These are phyloP conservation scores for Dioctria rufipes DNA, from an alignment of 2,888 invertebrate species.

Conservation along the genomic window DNA sequence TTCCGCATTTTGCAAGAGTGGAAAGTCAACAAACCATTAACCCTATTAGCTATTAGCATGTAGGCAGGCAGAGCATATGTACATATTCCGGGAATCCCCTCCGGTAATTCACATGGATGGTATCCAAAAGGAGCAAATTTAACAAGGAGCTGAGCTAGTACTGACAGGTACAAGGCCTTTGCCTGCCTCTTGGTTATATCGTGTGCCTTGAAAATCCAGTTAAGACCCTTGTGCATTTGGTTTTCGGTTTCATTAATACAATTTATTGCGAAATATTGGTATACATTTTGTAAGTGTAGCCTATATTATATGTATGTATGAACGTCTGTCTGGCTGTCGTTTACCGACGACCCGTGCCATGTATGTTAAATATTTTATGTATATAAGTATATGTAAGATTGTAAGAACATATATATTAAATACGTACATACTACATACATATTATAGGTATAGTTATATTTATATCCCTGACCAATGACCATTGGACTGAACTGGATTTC, in stretches of 20 bases:
- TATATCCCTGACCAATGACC: constrained; percentile 2
- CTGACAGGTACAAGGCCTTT: constrained; percentile 33
- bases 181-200: neutral
- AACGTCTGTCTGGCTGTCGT: too few relatives aligned
- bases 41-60: constrained; percentile 30
- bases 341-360: too few relatives aligned
- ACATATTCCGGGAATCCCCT: neutral
- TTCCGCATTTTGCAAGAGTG: constrained; percentile 27
- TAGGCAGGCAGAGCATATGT: constrained; percentile 2
- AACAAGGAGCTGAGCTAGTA: neutral
- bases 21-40: constrained; percentile 41
- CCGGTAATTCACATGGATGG: neutral
- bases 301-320: neutral
- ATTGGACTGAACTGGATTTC: constrained; percentile 10
- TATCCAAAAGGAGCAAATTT: neutral
- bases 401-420: too few relatives aligned
- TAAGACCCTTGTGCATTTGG: constrained; percentile 40
- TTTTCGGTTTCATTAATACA: constrained; percentile 42
- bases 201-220: constrained; percentile 33
- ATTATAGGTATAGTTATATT: neutral
- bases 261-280: constrained; percentile 23
- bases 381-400: too few relatives aligned
- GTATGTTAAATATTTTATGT: too few relatives aligned
- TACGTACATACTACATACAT: too few relatives aligned
- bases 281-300: neutral